Base-by-base conservation (phyloP, 2,888 invertebrate genomes). In the Lepeophtheirus nordmannii region DNA sequence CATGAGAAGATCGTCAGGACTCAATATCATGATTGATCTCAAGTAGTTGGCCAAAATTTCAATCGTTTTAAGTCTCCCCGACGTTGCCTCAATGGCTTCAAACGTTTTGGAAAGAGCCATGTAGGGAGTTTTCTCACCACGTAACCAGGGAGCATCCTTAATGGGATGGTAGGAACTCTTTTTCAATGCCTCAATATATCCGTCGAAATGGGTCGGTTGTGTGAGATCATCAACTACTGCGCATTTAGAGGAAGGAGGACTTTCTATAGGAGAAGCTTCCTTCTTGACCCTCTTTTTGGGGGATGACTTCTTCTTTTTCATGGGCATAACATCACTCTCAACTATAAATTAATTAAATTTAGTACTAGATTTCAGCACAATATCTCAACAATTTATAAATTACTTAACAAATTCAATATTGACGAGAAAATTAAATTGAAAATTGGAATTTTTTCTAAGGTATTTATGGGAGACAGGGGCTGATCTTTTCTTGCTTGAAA, bases 1-100 rank as follows among this genome's bases (percentile, higher is more conserved):
- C 0, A 88, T 83, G 67, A 93, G 74, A 68, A 98, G 78, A 76
- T 98, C 96, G n/a, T 85, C 82, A 0, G 94, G 92, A 20, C 86
- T 88, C 58, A 93, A 78, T 7, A 84, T 82, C 37, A 93, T 86
- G 14, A 96, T 91, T 0, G 96, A 96, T 20, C 89, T 82, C 69
- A 93, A 85, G 75, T 86, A 96, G 76, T 97, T 97, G 72, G 87
- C 83, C 58, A 98, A 77, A 62, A 88, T 88, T 74, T 94, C 91
- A 3, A 94, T 83, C 73, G 91, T 96, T 77, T 88, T 90, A 65
- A 97, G 80, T 40, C 97, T 82, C 3, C 85, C 85, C 10, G 85
- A 85, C 0, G 85, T 86, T 14, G 80, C 84, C 76, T 98, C 97
- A 67, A 98, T 92, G 67, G 83, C 81, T 74, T 92, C 87, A 71